These are phyloP conservation scores for Andrena trimmerana DNA, from an alignment of 2,888 invertebrate species.

Conservation along the genomic window DNA sequence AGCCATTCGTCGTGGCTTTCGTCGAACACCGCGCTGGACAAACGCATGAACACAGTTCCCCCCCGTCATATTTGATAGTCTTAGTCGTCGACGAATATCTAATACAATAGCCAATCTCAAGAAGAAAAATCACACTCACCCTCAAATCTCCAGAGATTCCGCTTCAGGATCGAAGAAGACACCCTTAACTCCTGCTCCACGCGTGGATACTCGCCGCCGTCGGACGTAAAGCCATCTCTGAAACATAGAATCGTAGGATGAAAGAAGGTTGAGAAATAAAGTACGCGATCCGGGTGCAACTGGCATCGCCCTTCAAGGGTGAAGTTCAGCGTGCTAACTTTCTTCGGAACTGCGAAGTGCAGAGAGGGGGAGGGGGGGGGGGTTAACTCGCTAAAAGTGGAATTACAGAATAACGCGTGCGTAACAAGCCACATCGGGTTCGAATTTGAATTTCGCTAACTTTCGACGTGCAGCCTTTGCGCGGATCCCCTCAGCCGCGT, in stretches of 20 bases:
- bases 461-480: constrained; percentile 18
- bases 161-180: neutral
- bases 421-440: constrained; percentile 47
- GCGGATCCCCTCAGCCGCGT: constrained; percentile 23
- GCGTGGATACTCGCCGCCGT: neutral
- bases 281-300: neutral
- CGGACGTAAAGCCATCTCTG: constrained; percentile 5
- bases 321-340: constrained; percentile 33
- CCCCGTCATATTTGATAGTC: too few relatives aligned
- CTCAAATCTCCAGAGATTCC: neutral
- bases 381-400: constrained; percentile 41
- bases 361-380: neutral
- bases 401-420: constrained; percentile 53
- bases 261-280: neutral
- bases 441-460: constrained; percentile 50
- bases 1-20: neutral
- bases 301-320: neutral
- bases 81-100: neutral
- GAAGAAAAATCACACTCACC: constrained; percentile 27
- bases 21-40: constrained; percentile 17
- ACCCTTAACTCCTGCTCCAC: neutral
- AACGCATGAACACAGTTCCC: neutral
- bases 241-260: constrained; percentile 15
- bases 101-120: neutral
- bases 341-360: constrained; percentile 21